Evolutionary conservation across 2,797 vertebrate genomes (phyloP).

Genomic region (Muraenolepis orangiensis): DNA sequence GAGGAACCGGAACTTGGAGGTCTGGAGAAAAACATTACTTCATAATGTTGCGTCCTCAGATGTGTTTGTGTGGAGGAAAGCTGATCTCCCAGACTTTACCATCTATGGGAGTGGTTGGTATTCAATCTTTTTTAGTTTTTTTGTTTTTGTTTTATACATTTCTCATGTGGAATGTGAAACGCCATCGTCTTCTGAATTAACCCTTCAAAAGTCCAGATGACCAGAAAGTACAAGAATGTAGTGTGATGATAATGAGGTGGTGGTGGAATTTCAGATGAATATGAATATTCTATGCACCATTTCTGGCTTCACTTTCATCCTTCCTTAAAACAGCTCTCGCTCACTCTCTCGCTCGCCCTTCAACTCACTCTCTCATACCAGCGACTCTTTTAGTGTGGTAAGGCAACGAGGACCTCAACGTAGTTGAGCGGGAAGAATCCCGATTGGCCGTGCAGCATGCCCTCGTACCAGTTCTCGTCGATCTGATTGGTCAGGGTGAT

Average conservation of each 20-base stretch:
- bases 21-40: constrained; percentile 40
- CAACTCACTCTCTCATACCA: constrained; percentile 37
- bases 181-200: constrained; percentile 42
- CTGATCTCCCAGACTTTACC: constrained; percentile 26
- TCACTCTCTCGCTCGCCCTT: constrained; percentile 24
- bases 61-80: constrained; percentile 14
- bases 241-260: constrained; percentile 42
- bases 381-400: constrained; percentile 80
- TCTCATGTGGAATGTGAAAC: constrained; percentile 62
- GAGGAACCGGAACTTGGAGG: constrained; percentile 13
- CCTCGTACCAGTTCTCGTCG: constrained; percentile 99
- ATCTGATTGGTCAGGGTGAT: constrained; percentile 99
- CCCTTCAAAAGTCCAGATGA: constrained; percentile 46
- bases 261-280: constrained; percentile 49
- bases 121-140: not conserved
- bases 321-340: not conserved
- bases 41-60: constrained; percentile 29
- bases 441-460: constrained; percentile 90
- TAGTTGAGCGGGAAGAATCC: constrained; percentile 99
- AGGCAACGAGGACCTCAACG: constrained; percentile 89
- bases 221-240: constrained; percentile 60
- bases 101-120: constrained; percentile 24
- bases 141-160: not conserved
- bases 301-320: constrained; percentile 42
- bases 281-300: constrained; percentile 45